Conservation (phyloP, 2,113 vertebrate genomes). For the Chinchilla lanigera region DNA sequence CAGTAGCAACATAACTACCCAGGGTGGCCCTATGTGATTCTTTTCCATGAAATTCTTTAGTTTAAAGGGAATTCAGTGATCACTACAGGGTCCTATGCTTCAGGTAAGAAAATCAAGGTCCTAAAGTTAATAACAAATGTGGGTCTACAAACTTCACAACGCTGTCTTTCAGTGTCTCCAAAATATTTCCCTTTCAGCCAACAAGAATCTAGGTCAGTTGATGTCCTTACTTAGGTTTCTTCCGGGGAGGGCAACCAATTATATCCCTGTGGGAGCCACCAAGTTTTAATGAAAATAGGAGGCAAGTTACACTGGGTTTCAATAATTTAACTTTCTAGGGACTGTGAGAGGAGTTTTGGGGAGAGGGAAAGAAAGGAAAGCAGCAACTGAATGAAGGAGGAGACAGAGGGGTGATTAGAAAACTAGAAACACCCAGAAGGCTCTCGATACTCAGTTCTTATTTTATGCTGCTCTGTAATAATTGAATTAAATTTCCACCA, state of each 20-base stretch:
- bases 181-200: conserved; percentile 25
- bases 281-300: conserved; percentile 60
- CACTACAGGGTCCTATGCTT: background rate
- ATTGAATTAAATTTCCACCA: conserved; percentile 75
- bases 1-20: conserved; percentile 69
- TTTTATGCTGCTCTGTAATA: conserved; percentile 67
- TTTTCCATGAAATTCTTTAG: conserved; percentile 55
- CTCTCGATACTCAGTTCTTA: conserved; percentile 18
- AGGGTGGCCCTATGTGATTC: conserved; percentile 46
- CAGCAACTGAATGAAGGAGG: background rate
- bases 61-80: conserved; percentile 51
- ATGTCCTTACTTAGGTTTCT: background rate
- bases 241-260: conserved; percentile 4
- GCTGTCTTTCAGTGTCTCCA: conserved; percentile 58
- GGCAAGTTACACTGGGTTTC: conserved; percentile 13
- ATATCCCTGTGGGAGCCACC: conserved; percentile 47
- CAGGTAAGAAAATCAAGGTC: conserved; percentile 16
- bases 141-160: background rate
- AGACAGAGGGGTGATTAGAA: conserved; percentile 21
- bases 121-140: background rate
- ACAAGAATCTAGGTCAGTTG: background rate
- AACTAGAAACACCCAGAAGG: conserved; percentile 1
- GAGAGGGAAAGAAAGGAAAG: background rate
- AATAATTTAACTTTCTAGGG: background rate
- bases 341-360: conserved; percentile 6